phyloP scores from a whole-genome alignment of 2,113 vertebrate species.

The Atrichornis clamosus region DNA sequence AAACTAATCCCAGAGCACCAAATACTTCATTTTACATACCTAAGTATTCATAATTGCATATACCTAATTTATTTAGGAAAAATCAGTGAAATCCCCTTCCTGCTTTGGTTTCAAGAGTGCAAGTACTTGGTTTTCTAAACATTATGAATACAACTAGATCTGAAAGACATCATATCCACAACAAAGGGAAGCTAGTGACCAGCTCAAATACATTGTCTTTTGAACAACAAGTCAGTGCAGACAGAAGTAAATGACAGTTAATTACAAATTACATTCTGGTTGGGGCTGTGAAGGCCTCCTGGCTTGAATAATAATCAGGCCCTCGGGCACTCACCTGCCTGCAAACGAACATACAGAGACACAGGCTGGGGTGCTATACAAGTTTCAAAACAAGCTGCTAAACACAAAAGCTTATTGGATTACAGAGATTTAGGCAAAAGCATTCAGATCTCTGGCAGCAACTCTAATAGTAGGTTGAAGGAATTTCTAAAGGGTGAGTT shows the following conservation, averaged over 20 bases:
- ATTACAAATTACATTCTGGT: conserved; percentile 86
- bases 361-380: conserved; percentile 75
- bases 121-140: conserved; percentile 47
- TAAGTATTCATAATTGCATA: conserved; percentile 27
- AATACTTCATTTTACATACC: conserved; percentile 11
- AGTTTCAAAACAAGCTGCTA: conserved; percentile 84
- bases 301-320: conserved; percentile 81
- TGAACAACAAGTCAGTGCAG: conserved; percentile 79
- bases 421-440: conserved; percentile 81
- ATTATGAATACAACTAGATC: conserved; percentile 61
- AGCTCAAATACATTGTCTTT: conserved; percentile 72
- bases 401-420: conserved; percentile 88
- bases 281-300: conserved; percentile 73
- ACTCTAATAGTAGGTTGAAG: conserved; percentile 56
- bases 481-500: conserved; percentile 53
- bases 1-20: not conserved
- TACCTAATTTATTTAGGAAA: conserved; percentile 49
- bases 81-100: conserved; percentile 34
- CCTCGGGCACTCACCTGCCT: conserved; percentile 86
- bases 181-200: conserved; percentile 76
- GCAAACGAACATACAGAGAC: conserved; percentile 70
- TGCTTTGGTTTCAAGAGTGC: conserved; percentile 43
- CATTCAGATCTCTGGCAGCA: conserved; percentile 73
- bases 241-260: conserved; percentile 86
- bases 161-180: conserved; percentile 72